Percentiles rank a stretch among this genome's conserved stretches.
Conservation (phyloP, 1,140 invertebrate genomes). For the Zophobas morio region DNA sequence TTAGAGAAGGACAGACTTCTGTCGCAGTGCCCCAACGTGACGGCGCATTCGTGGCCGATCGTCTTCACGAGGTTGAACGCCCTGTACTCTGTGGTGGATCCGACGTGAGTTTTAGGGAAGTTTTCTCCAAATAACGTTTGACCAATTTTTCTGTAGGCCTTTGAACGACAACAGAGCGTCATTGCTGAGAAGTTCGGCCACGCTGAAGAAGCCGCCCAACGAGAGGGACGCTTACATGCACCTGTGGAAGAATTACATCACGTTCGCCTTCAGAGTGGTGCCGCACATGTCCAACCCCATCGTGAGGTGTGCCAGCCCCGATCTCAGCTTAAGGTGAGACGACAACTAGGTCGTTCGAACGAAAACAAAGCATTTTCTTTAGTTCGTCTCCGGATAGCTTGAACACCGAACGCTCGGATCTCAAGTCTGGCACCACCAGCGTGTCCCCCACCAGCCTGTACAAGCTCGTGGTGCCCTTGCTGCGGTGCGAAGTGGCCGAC, state of each 20-base stretch:
- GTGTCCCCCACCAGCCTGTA: constrained; percentile 89
- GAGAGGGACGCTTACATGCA: constrained; percentile 94
- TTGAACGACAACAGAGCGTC: constrained; percentile 97
- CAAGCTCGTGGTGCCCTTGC: constrained; percentile 90
- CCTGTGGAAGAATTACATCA: constrained; percentile 97
- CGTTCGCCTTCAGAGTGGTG: constrained; percentile 94
- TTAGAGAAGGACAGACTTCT: constrained; percentile 81
- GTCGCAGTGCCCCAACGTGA: constrained; percentile 86
- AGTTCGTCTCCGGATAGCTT: constrained; percentile 91
- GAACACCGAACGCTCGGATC: constrained; percentile 80
- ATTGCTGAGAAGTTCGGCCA: constrained; percentile 83
- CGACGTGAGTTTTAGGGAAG: constrained; percentile 79
- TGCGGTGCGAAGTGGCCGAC: constrained; percentile 92
- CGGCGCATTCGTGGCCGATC: constrained; percentile 95
- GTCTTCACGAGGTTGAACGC: constrained; percentile 92
- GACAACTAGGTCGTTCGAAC: constrained; percentile 12
- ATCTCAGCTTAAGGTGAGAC: constrained; percentile 86
- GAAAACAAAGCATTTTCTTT: constrained; percentile 55
- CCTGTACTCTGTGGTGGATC: constrained; percentile 94
- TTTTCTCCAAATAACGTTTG: too few relatives aligned
- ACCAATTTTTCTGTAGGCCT: constrained; percentile 75
- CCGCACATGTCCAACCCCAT: constrained; percentile 87
- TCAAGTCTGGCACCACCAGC: constrained; percentile 73
- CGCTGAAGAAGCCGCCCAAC: constrained; percentile 88
- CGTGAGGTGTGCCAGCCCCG: constrained; percentile 91